Evolutionary conservation across 2,797 vertebrate genomes (phyloP).

Genomic region (Borostomias antarcticus): DNA sequence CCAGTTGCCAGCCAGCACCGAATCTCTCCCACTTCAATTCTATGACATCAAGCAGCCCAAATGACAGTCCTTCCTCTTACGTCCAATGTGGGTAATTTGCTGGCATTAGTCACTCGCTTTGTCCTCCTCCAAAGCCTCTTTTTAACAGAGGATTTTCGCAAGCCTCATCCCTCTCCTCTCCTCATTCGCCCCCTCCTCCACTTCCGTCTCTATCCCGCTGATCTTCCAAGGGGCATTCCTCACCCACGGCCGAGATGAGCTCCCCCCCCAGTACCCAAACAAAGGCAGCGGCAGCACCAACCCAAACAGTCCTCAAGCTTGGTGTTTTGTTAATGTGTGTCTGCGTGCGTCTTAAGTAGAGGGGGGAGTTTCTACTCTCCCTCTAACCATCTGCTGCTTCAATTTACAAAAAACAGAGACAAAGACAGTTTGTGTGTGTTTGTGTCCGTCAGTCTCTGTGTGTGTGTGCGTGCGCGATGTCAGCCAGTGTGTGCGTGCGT

Average conservation of each 20-base stretch:
- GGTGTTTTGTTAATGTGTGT: constrained; percentile 52
- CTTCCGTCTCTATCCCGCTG: constrained; percentile 44
- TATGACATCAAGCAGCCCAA: constrained; percentile 51
- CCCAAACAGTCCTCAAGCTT: constrained; percentile 56
- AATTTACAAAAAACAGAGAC: constrained; percentile 62
- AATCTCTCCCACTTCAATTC: constrained; percentile 38
- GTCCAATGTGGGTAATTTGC: constrained; percentile 63
- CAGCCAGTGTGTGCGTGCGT: constrained; percentile 13
- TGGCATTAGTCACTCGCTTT: constrained; percentile 66
- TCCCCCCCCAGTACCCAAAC: constrained; percentile 64
- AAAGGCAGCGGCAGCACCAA: constrained; percentile 67
- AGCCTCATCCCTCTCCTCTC: constrained; percentile 66
- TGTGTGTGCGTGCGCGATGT: constrained; percentile 20
- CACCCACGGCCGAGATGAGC: constrained; percentile 46
- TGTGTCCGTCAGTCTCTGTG: constrained; percentile 50
- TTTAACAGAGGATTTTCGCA: constrained; percentile 70
- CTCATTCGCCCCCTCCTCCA: constrained; percentile 64
- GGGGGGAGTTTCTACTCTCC: constrained; percentile 72
- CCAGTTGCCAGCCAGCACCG: constrained; percentile 39
- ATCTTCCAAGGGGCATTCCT: constrained; percentile 64
- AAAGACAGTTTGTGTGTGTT: constrained; percentile 57
- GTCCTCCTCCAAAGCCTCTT: constrained; percentile 68
- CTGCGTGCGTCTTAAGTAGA: constrained; percentile 24
- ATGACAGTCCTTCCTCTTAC: constrained; percentile 48
- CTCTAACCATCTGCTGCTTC: constrained; percentile 80